These are phyloP conservation scores for Geococcyx californianus DNA, from an alignment of 2,113 vertebrate species.

Conservation along the genomic window DNA sequence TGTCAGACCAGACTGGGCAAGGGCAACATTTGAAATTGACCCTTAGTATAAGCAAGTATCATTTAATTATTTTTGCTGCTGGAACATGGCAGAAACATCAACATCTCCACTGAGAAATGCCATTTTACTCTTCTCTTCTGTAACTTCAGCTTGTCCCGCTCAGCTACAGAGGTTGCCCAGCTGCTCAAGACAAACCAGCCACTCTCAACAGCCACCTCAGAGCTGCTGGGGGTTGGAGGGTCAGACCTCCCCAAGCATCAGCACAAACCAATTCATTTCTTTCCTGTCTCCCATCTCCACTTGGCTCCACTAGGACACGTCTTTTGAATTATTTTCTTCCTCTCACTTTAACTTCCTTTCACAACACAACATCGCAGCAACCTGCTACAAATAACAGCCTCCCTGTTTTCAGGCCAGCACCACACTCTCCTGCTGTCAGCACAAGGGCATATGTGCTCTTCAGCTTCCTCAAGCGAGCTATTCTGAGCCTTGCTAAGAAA, in stretches of 20 bases:
- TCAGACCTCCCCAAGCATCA: background rate
- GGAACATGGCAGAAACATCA: background rate
- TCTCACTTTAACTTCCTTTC: background rate
- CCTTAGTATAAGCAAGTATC: background rate
- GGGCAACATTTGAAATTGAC: background rate
- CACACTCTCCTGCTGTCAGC: background rate
- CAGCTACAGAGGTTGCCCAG: background rate
- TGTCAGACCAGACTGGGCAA: background rate
- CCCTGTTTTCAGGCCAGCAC: background rate
- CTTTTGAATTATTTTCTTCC: background rate
- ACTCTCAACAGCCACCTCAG: rapidly evolving
- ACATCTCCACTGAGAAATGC: background rate
- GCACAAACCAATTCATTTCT: background rate
- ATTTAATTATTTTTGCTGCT: rapidly evolving
- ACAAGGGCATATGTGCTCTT: background rate
- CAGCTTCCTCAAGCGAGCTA: background rate
- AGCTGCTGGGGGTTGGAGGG: too few relatives aligned
- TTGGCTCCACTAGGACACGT: background rate
- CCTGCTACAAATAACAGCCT: background rate
- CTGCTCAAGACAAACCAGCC: background rate
- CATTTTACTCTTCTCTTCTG: background rate
- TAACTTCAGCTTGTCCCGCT: too few relatives aligned
- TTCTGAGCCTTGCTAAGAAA: slow-evolving; percentile 17
- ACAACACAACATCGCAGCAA: background rate
- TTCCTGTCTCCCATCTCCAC: background rate